A percentile compares a stretch with the other conserved stretches of the same genome.
Conservation (phyloP, 2,113 vertebrate genomes). For the Brachyhypopomus occidentalis region DNA sequence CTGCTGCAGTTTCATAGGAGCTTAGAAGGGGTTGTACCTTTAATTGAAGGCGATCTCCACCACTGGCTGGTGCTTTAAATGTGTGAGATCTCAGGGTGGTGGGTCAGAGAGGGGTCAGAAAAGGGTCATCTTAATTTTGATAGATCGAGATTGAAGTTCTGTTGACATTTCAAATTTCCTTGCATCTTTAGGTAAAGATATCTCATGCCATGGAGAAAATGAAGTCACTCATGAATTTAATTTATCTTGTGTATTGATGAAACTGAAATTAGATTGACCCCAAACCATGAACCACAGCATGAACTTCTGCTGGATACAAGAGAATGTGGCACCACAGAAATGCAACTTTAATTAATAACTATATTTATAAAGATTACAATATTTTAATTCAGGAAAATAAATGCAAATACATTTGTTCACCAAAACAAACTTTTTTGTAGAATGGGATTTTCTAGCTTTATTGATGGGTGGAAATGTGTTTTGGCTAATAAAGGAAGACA, state of each 20-base stretch:
- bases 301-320: no score
- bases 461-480: no score
- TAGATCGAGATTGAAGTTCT: not conserved
- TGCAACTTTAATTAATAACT: no score
- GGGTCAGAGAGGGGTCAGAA: not conserved
- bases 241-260: not conserved
- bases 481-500: no score
- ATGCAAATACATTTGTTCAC: no score
- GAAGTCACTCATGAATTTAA: not conserved
- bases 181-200: not conserved
- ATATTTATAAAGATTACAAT: no score
- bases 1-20: no score
- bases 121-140: not conserved
- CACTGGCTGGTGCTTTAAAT: not conserved
- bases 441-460: no score
- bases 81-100: not conserved
- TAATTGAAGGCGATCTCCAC: not conserved
- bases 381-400: no score
- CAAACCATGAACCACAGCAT: not conserved
- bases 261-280: not conserved
- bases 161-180: not conserved
- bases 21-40: no score
- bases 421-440: no score
- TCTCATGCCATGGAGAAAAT: not conserved
- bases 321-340: no score